Conservation (phyloP, 2,888 invertebrate genomes). For the Phymatocera aterrima region DNA sequence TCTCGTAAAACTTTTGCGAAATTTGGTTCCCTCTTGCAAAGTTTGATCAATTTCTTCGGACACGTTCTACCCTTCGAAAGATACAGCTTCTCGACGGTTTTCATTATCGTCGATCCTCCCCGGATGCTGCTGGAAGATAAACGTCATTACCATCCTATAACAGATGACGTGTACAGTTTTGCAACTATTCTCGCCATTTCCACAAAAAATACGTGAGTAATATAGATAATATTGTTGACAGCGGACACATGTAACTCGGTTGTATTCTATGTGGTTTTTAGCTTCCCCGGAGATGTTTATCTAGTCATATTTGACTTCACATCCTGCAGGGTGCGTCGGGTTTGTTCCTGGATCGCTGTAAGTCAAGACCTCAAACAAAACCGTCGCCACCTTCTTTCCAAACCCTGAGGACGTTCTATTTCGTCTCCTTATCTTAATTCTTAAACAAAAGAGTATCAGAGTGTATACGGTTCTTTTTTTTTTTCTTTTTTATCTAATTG, state of each 20-base stretch:
- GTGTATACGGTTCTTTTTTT: not conserved
- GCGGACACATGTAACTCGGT: not conserved
- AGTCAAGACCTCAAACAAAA: constrained; percentile 58
- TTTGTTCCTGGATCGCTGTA: constrained; percentile 62
- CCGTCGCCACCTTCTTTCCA: no score
- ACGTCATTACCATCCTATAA: not conserved
- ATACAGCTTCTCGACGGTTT: not conserved
- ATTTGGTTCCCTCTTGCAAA: constrained; percentile 80
- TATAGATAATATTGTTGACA: not conserved
- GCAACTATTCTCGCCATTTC: not conserved
- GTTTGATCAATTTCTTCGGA: constrained; percentile 67
- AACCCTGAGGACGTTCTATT: not conserved
- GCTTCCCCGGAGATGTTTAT: constrained; percentile 34
- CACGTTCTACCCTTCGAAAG: constrained; percentile 14
- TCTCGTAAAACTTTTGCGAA: constrained; percentile 76
- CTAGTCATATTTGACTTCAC: constrained; percentile 58
- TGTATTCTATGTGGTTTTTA: constrained; percentile 20
- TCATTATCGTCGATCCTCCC: constrained; percentile 24
- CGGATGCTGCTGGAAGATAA: not conserved
- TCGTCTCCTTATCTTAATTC: constrained; percentile 64
- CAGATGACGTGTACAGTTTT: not conserved
- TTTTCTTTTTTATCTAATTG: constrained; percentile 59
- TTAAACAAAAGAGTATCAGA: constrained; percentile 59
- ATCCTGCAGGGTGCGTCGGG: constrained; percentile 60
- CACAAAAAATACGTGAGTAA: not conserved